phyloP scores from a whole-genome alignment of 2,113 vertebrate genomes.

The Microtus montanus region DNA sequence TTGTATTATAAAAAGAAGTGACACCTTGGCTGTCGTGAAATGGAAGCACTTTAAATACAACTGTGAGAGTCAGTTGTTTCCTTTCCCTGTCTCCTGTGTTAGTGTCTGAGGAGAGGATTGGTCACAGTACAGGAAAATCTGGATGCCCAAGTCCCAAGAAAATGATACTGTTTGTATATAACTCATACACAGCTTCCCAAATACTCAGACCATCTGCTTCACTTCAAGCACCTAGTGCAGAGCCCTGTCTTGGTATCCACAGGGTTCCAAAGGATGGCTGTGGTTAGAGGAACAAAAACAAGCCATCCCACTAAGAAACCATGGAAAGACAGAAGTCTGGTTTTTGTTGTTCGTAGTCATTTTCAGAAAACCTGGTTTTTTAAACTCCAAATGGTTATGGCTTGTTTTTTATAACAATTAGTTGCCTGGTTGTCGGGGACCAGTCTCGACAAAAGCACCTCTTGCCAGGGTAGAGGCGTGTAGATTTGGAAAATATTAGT shows the following conservation, averaged over 20 bases:
- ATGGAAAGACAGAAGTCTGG: not conserved
- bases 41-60: conserved; percentile 13
- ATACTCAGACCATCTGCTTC: not conserved
- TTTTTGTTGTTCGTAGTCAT: not conserved
- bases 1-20: not conserved
- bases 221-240: too few relatives aligned
- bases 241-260: not conserved
- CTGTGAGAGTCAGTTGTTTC: not conserved
- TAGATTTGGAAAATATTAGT: too few relatives aligned
- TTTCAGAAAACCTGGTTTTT: conserved; percentile 16
- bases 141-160: not conserved
- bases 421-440: not conserved
- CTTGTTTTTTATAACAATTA: not conserved
- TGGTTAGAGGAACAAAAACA: not conserved
- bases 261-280: not conserved
- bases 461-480: too few relatives aligned
- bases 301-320: not conserved
- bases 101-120: not conserved
- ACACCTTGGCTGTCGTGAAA: not conserved
- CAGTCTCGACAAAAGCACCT: too few relatives aligned
- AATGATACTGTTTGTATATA: not conserved
- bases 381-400: not conserved
- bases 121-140: not conserved
- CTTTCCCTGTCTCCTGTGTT: not conserved
- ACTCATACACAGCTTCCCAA: not conserved